These are phyloP conservation scores for Leptosomus discolor DNA, from an alignment of 2,113 vertebrate species.

Conservation along the genomic window DNA sequence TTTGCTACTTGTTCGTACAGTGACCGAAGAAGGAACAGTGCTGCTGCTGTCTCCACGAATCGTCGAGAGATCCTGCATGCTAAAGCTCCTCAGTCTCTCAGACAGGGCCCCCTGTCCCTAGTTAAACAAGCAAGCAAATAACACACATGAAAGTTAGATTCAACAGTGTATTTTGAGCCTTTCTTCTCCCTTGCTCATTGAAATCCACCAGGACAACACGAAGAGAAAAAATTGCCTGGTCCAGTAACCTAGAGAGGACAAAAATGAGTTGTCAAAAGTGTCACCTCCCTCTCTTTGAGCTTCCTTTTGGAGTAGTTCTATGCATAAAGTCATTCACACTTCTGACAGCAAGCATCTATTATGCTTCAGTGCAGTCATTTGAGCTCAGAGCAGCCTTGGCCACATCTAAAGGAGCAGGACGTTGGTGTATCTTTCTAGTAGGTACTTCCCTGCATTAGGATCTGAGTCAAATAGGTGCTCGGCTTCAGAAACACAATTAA, in stretches of 20 bases:
- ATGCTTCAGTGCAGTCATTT: neutral
- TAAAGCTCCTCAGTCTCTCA: constrained; percentile 94
- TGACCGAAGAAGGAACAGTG: constrained; percentile 54
- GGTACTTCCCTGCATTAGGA: neutral
- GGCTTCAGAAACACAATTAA: neutral
- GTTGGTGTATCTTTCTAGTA: neutral
- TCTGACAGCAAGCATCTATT: neutral
- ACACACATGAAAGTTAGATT: neutral
- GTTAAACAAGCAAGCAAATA: constrained; percentile 22
- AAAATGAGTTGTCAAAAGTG: neutral
- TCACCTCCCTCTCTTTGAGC: neutral
- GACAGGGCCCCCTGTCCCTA: constrained; percentile 96
- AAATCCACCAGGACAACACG: neutral
- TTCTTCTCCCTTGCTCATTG: neutral
- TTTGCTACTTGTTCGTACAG: constrained; percentile 75
- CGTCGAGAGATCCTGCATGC: constrained; percentile 95
- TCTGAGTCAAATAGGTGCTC: neutral
- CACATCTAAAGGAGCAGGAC: neutral
- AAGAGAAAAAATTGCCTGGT: neutral
- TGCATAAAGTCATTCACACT: neutral
- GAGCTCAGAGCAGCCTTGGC: neutral
- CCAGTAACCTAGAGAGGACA: neutral
- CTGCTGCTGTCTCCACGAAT: constrained; percentile 81
- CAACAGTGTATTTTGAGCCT: neutral
- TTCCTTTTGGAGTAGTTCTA: neutral